Percentiles rank a stretch among this genome's conserved stretches.
Evolutionary conservation across 2,888 invertebrate species (phyloP).

Genomic region (Lycophotia porphyrea): DNA sequence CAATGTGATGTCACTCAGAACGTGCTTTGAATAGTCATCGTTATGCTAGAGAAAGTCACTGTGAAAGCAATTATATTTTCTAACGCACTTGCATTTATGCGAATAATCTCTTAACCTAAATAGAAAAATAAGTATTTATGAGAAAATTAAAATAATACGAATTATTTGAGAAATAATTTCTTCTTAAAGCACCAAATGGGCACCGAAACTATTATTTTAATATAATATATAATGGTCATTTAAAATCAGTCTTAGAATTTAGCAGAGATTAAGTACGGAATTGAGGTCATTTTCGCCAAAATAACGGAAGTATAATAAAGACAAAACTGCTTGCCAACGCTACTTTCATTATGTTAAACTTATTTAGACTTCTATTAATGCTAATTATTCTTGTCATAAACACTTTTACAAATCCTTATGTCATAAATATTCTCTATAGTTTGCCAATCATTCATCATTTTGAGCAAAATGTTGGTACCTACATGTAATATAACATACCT

Average conservation of each 20-base stretch:
- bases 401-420: slow-evolving; percentile 3
- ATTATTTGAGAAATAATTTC: slow-evolving; percentile 37
- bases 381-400: not conserved
- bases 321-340: not conserved
- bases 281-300: slow-evolving; percentile 19
- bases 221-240: slow-evolving; percentile 53
- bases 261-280: slow-evolving; percentile 51
- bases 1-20: slow-evolving; percentile 48
- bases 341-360: slow-evolving; percentile 10
- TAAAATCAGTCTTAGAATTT: slow-evolving; percentile 79
- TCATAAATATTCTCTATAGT: not conserved
- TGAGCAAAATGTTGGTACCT: slow-evolving; percentile 20
- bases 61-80: slow-evolving; percentile 54
- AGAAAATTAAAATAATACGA: slow-evolving; percentile 42
- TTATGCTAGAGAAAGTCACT: slow-evolving; percentile 57
- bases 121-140: slow-evolving; percentile 38
- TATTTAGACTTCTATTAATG: slow-evolving; percentile 4
- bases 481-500: not conserved
- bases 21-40: slow-evolving; percentile 35
- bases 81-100: slow-evolving; percentile 23
- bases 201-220: slow-evolving; percentile 40
- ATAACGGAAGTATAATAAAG: not conserved
- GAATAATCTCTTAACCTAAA: slow-evolving; percentile 37
- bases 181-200: slow-evolving; percentile 52
- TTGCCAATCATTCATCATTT: slow-evolving; percentile 24